Conservation (phyloP, 1,140 invertebrate genomes). For the Planococcus citri region DNA sequence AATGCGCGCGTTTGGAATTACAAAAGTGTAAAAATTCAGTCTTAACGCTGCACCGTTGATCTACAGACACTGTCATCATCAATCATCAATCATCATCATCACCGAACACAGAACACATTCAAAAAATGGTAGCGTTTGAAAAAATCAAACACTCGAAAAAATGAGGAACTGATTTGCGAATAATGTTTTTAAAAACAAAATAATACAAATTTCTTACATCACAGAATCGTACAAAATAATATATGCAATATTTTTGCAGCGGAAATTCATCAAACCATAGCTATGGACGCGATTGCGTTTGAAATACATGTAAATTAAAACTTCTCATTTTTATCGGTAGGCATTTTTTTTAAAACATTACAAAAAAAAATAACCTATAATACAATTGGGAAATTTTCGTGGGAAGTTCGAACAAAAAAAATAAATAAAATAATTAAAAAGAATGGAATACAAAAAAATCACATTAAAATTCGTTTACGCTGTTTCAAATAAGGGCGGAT, state of each 20-base stretch:
- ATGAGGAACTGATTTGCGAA: neutral
- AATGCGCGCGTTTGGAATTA: too few species aligned
- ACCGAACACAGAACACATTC: neutral
- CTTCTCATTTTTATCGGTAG: too few species aligned
- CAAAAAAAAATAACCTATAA: too few species aligned
- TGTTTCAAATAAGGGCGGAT: neutral
- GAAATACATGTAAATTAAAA: too few species aligned
- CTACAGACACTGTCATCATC: too few species aligned
- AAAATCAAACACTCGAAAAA: neutral
- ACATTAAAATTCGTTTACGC: neutral
- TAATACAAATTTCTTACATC: neutral
- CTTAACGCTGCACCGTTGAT: neutral
- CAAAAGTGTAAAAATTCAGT: too few species aligned
- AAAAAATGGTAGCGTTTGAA: neutral
- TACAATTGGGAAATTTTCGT: too few species aligned
- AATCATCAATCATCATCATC: too few species aligned
- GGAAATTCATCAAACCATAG: too few species aligned
- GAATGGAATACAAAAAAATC: neutral
- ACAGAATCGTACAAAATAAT: neutral
- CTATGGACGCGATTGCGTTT: too few species aligned
- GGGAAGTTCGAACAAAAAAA: neutral
- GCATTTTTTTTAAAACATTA: too few species aligned
- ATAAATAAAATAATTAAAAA: conserved; percentile 4
- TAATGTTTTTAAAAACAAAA: neutral
- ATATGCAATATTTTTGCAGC: too few species aligned